Percentiles rank a stretch among this genome's conserved stretches.
Conservation (phyloP, 2,797 vertebrate species). For the Tokudaia tokunoshimensis region DNA sequence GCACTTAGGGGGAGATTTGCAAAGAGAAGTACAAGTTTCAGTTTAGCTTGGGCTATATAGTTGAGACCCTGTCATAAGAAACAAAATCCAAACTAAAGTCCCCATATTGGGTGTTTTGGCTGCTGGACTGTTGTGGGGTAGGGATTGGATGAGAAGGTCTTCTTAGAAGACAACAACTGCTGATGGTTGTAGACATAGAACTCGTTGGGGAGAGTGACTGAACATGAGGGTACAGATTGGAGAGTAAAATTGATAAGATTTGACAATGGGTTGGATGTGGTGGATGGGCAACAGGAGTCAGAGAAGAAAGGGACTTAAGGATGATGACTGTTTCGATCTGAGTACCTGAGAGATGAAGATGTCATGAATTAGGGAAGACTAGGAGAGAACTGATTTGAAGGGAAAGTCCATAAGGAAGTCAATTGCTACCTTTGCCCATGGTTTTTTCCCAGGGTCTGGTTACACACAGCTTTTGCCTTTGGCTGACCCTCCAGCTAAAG, state of each 20-base stretch:
- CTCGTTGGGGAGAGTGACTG: neutral
- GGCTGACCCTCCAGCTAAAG: neutral
- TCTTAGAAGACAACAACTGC: neutral
- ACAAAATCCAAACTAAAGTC: neutral
- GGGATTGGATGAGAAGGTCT: neutral
- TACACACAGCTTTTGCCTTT: neutral
- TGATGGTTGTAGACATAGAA: neutral
- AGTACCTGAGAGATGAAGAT: neutral
- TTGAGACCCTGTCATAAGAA: neutral
- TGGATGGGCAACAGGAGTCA: rapidly evolving
- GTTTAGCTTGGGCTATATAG: neutral
- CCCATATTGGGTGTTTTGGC: neutral
- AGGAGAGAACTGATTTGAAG: conserved; percentile 4
- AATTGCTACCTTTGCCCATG: neutral
- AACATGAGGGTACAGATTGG: neutral
- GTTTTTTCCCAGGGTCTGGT: neutral
- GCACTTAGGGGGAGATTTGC: neutral
- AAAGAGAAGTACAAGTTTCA: neutral
- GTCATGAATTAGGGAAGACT: neutral
- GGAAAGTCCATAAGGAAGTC: conserved; percentile 3
- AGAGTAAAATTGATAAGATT: conserved; percentile 10
- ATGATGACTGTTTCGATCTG: conserved; percentile 21
- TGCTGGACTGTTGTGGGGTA: neutral
- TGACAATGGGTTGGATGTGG: neutral
- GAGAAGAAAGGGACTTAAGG: neutral